phyloP scores from a whole-genome alignment of 2,888 invertebrate genomes.

The Nemurella pictetii region DNA sequence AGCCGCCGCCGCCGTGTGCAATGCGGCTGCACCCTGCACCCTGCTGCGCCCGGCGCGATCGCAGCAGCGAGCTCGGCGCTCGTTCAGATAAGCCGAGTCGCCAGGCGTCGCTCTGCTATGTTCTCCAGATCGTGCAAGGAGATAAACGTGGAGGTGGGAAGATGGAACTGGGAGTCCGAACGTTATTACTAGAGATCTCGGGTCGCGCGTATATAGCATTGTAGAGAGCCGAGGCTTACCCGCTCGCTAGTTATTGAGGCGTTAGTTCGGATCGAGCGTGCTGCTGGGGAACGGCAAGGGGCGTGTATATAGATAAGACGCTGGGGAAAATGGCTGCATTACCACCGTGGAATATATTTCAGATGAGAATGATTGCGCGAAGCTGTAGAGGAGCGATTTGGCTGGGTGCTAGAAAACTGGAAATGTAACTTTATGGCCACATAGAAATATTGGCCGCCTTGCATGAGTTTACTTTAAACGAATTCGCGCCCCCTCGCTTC shows the following conservation, averaged over 20 bases:
- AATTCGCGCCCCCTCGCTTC: neutral
- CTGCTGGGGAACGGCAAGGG: neutral
- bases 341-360: slow-evolving; percentile 19
- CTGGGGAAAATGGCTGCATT: slow-evolving; percentile 11
- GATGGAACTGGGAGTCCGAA: slow-evolving; percentile 25
- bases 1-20: neutral
- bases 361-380: slow-evolving; percentile 15
- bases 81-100: neutral
- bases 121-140: neutral
- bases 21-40: too few relatives aligned
- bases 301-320: slow-evolving; percentile 16
- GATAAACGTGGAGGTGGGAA: slow-evolving; percentile 8
- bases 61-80: neutral
- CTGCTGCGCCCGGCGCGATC: neutral
- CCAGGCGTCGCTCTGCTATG: neutral
- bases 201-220: slow-evolving; percentile 8
- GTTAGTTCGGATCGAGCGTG: neutral
- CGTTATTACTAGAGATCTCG: neutral
- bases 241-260: slow-evolving; percentile 11
- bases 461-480: neutral
- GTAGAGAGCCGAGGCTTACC: neutral
- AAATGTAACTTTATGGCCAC: slow-evolving; percentile 4
- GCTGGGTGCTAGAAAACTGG: neutral
- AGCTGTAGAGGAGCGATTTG: neutral
- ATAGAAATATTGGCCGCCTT: neutral